Base-by-base conservation (phyloP, 2,888 invertebrate species). In the Cephus pygmeus region DNA sequence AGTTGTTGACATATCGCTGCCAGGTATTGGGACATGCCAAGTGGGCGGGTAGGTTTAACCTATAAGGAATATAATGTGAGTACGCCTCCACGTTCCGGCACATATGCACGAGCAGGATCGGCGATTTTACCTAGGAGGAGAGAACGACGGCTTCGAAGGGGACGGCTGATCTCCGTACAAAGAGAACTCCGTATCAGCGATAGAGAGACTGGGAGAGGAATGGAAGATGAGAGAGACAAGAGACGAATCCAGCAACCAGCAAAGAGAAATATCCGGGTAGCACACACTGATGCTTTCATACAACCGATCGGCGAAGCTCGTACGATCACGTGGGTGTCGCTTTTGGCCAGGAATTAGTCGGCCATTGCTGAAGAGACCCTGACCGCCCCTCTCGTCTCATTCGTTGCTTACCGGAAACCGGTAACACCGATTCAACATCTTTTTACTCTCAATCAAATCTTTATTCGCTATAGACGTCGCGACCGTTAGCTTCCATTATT, bases 21-120 rank as follows among this genome's bases (percentile, higher is more conserved):
- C 85, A 85, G 85, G 86, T 87, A 90, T 89, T 89, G 90, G 87
- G 87, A 88, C 89, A 86, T 81, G 82, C 74, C 83, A 86, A 84
- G 90, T 90, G 88, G 90, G 90, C 89, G 89, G 87, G 86, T 84
- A 85, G 86, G 87, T 84, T 88, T 87, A 85, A 85, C 90, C 86
- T 89, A 89, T 89, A 87, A 88, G 88, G 89, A 86, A 89, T 89
- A 90, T 89, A 89, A 90, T 86, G 83, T 85, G 84, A 85, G 77
- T 84, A 88, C 90, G 88, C 89, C 89, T 88, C 88, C 89, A 83
- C 84, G 82, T 78, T 77, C 81, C 82, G 81, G 80, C 80, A 82
- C 82, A 34, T 31, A 56, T 74, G 34, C 74, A 74, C 35, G 9
- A 31, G 31, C 34, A 30, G 33, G 71, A 71, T 56, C 56, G 23